These are phyloP conservation scores for Pungitius pungitius DNA, from an alignment of 2,113 vertebrate genomes.

Conservation along the genomic window DNA sequence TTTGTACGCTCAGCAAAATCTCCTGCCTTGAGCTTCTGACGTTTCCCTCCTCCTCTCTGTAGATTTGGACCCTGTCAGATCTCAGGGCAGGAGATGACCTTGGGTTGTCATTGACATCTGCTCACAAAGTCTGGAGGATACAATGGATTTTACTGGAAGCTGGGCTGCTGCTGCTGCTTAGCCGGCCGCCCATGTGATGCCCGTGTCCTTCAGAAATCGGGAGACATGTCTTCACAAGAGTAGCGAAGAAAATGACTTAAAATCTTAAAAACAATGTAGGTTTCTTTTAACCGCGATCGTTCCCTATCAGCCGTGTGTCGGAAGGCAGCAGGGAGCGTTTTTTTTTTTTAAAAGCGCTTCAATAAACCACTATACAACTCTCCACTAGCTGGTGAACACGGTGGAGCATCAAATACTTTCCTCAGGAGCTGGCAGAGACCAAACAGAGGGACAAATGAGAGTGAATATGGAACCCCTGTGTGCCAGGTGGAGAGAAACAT, in stretches of 20 bases:
- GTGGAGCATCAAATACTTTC: not conserved
- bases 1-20: slow-evolving; percentile 52
- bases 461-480: not conserved
- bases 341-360: not conserved
- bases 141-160: slow-evolving; percentile 30
- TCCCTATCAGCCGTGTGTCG: not conserved
- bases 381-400: not conserved
- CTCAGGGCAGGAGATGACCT: slow-evolving; percentile 57
- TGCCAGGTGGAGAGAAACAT: not conserved
- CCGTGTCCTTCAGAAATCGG: slow-evolving; percentile 41
- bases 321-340: no score
- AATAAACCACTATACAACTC: not conserved
- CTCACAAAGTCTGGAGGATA: slow-evolving; percentile 47
- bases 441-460: not conserved
- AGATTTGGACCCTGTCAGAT: slow-evolving; percentile 62
- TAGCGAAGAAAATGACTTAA: not conserved
- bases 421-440: not conserved
- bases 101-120: slow-evolving; percentile 56
- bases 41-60: slow-evolving; percentile 43
- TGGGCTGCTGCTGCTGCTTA: slow-evolving; percentile 15
- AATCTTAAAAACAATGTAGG: not conserved
- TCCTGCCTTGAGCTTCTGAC: slow-evolving; percentile 49
- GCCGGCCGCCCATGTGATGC: not conserved
- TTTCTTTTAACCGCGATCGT: not conserved
- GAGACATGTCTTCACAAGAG: not conserved